Base-by-base conservation (phyloP, 35 echinoderm and acorn worm species). In the Eucidaris tribuloides region DNA sequence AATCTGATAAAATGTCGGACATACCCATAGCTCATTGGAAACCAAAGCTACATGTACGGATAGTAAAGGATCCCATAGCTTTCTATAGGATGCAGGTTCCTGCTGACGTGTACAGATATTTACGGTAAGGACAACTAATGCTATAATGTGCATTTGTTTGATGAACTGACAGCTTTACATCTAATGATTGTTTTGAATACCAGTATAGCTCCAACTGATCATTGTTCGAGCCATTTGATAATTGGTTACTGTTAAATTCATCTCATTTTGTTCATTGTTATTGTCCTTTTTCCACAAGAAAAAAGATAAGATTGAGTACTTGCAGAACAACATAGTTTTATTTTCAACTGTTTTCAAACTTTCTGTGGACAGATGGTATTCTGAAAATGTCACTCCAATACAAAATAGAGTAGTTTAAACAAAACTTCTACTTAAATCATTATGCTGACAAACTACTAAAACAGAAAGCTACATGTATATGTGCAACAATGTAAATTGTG, bases 21-120 rank as follows among this genome's bases (percentile, higher is more conserved):
- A 66, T 71, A 38, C 80, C 86, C 9, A 57, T 80, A 5, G 60
- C 86, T 20, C 91, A 94, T 36, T 94, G 91, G 91, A 94, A 82
- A 82, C 71, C 86, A 20, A 94, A 89, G 46, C 18, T 94, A 4
- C 56, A 78, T 28, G 62, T 94, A 27, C 84, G 86, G 64, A 37
- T 89, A 20, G 23, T 94, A 11, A 44, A 82, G 20, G 80, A 94
- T 34, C 59, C 81, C 37, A 52, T 94, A 28, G 46, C 81, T 0
- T 85, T 94, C 45, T 29, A 84, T 49, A 63, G 45, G 56, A 77
- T 50, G 25, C 65, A 68, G 29, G 14, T 94, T 28, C 91, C 91
- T 27, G 76, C 54, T 15, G 91, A 94, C 59, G 38, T 94, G 43
- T 81, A 54, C 32, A 71, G 45, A 39, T 76, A 79, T 50, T 27